phyloP scores from a whole-genome alignment of 2,888 invertebrate species.

The Petrolisthes cinctipes region DNA sequence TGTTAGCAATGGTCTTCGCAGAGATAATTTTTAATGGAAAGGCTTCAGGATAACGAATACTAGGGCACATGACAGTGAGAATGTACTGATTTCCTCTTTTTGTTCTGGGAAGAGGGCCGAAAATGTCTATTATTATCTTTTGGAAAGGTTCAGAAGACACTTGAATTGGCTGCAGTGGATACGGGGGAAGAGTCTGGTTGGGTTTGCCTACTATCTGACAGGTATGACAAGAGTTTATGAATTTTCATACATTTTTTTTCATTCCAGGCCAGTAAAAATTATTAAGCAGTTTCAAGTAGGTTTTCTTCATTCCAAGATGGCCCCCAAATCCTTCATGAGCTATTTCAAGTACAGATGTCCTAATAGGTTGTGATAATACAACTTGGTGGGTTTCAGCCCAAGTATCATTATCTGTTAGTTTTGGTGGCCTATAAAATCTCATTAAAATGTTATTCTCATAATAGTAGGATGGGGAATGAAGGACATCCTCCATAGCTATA shows the following conservation, averaged over 20 bases:
- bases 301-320: conserved; percentile 8
- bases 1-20: conserved; percentile 2
- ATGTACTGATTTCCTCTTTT: conserved; percentile 23
- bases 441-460: conserved; percentile 8
- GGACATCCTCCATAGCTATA: not conserved
- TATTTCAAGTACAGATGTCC: not conserved
- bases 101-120: conserved; percentile 17
- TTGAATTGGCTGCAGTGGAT: conserved; percentile 8
- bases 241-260: not conserved
- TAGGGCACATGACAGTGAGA: conserved; percentile 11
- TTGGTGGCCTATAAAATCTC: conserved; percentile 10
- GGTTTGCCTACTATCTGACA: conserved; percentile 4
- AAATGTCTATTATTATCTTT: conserved; percentile 2
- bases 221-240: not conserved
- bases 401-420: not conserved
- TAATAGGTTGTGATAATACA: not conserved
- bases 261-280: not conserved
- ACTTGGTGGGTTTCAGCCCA: conserved; percentile 11
- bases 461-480: not conserved
- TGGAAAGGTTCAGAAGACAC: conserved; percentile 13
- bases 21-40: not conserved
- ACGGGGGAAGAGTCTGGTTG: not conserved
- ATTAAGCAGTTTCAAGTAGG: not conserved
- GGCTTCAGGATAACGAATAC: conserved; percentile 8
- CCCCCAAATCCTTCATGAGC: conserved; percentile 7